Percentiles rank a stretch among this genome's conserved stretches.
Conservation (phyloP, 2,888 invertebrate genomes). For the Incurvaria masculella region DNA sequence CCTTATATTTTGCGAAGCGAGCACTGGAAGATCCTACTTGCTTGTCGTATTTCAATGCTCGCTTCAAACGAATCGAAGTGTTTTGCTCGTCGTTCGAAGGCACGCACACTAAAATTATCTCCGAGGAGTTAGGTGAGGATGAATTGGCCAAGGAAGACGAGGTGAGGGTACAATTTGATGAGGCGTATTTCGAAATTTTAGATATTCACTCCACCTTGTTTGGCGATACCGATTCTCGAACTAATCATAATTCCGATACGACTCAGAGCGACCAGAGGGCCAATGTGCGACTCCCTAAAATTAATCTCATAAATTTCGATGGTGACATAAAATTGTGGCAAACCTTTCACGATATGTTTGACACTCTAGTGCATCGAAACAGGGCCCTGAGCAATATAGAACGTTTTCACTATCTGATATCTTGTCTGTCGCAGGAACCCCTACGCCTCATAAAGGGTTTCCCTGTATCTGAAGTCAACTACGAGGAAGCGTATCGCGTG, state of each 20-base stretch:
- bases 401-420: not conserved
- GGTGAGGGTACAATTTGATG: not conserved
- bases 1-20: not conserved
- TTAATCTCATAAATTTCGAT: not conserved
- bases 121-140: not conserved
- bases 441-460: not conserved
- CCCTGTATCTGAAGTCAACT: not conserved
- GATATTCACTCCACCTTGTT: not conserved
- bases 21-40: not conserved
- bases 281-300: not conserved
- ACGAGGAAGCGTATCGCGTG: not conserved
- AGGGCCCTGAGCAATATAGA: not conserved
- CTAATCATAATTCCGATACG: not conserved
- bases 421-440: not conserved
- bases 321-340: not conserved
- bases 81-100: not conserved
- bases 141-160: not conserved
- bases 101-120: not conserved
- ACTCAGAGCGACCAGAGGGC: not conserved
- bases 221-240: not conserved
- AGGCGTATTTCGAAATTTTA: not conserved
- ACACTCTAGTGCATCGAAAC: not conserved
- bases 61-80: not conserved
- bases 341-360: not conserved
- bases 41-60: not conserved